These are phyloP conservation scores for Pangasius sanitwongsei DNA, from an alignment of 2,797 vertebrate genomes.

Conservation along the genomic window DNA sequence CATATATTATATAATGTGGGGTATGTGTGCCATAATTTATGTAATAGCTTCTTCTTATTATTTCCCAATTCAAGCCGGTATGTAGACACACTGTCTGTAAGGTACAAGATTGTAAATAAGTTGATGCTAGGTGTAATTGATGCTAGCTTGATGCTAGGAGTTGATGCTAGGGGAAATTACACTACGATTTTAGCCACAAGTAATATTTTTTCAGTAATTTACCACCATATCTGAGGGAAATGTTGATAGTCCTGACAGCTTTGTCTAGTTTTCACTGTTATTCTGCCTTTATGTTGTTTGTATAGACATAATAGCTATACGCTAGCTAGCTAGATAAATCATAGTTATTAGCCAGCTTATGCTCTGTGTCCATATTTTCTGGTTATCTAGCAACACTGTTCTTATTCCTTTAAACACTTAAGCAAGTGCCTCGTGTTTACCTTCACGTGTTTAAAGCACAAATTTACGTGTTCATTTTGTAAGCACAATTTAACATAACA, in stretches of 20 bases:
- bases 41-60: neutral
- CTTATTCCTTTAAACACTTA: neutral
- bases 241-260: neutral
- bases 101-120: neutral
- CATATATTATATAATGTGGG: neutral
- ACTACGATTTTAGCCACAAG: neutral
- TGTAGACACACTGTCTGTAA: neutral
- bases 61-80: neutral
- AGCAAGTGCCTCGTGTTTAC: neutral
- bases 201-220: neutral
- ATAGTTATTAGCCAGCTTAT: neutral
- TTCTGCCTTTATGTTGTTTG: neutral
- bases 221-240: neutral
- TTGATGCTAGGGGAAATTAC: neutral
- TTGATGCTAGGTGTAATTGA: neutral
- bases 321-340: neutral
- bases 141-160: neutral
- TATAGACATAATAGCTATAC: neutral
- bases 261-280: neutral
- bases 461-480: neutral
- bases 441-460: neutral
- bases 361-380: neutral
- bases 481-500: neutral
- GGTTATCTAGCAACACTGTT: neutral
- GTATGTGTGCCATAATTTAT: neutral